Evolutionary conservation across 2,113 vertebrate genomes (phyloP), one percentile per base, ranked within the genome.

Genomic region (Crotalus viridis): DNA sequence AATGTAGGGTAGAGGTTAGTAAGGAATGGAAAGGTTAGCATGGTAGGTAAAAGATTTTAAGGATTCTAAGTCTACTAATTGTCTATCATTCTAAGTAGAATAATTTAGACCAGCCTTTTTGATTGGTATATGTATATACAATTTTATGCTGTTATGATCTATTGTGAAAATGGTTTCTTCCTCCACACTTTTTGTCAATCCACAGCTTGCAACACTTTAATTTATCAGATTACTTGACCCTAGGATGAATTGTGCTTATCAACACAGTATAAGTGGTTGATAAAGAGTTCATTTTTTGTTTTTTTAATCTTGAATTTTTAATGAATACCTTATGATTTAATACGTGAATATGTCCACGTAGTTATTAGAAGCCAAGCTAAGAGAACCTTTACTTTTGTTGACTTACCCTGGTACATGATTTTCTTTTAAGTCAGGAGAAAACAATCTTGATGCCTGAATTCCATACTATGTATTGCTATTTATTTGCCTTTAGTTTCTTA

Each of bases 401-500:
- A 81, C 33, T 81, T 39, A 39, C 7, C 7, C 33, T 7, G 3
- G 17, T 21, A 81, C 17, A 81, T 43, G 17, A 81, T 43, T 81
- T 81, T 81, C 17, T 81, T 17, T 21, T 81, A 81, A 39, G 17
- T 81, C 33, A 43, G 7, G 17, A 43, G 5, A 87, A 87, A 48
- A 87, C 4, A 0, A 87, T 15, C 46, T 51, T 22, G 46, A 51
- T 87, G 85, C 85, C 74, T n/a, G 91, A 89, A 85, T 90, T 55
- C 2, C 33, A 64, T 64, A n/a, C 21, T 61, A n/a, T 52, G 43
- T 61, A 89, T 19, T 1, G 2, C 10, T 51, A 9, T 24, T 0
- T 90, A 85, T 54, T 51, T 0, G 0, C 0, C 0, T 85, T 85
- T 81, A 98, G 98, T 98, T 98, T 94, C 96, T 98, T 91, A 98